Conservation (phyloP, 2,888 invertebrate species). For the Campopleginae sp. region DNA sequence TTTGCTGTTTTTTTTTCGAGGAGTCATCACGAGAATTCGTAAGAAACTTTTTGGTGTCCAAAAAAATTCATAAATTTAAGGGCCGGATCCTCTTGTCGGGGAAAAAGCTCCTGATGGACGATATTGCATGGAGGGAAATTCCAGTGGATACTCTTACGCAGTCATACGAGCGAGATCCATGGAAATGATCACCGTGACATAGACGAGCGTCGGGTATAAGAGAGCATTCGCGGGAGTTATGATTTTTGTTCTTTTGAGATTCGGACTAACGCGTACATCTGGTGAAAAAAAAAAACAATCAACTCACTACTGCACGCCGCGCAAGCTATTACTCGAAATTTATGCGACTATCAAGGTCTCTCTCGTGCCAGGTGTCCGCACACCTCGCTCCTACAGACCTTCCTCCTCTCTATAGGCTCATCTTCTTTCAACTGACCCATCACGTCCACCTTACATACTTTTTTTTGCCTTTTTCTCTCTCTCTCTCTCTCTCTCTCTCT, state of each 20-base stretch:
- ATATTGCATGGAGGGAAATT: background rate
- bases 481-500: conserved; percentile 6
- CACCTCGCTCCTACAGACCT: conserved; percentile 48
- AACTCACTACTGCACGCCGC: conserved; percentile 57
- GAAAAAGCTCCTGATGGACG: no score
- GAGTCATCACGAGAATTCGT: background rate
- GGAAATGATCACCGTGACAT: conserved; percentile 6
- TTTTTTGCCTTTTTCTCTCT: conserved; percentile 65
- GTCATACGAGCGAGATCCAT: background rate
- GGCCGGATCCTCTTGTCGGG: no score
- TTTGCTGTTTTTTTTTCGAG: background rate
- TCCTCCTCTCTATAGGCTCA: conserved; percentile 36
- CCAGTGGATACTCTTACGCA: background rate
- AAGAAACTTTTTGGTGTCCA: background rate
- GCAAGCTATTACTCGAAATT: conserved; percentile 71
- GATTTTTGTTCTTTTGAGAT: conserved; percentile 50
- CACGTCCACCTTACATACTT: conserved; percentile 67
- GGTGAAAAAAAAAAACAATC: conserved; percentile 33
- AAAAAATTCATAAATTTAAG: background rate
- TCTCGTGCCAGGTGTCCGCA: conserved; percentile 69
- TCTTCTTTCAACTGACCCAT: conserved; percentile 61
- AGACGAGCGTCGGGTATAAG: background rate
- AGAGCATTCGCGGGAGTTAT: background rate
- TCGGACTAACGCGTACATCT: conserved; percentile 36
- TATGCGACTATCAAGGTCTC: conserved; percentile 70